Conservation (phyloP, 2,113 vertebrate genomes). For the Neomonachus schauinslandi region DNA sequence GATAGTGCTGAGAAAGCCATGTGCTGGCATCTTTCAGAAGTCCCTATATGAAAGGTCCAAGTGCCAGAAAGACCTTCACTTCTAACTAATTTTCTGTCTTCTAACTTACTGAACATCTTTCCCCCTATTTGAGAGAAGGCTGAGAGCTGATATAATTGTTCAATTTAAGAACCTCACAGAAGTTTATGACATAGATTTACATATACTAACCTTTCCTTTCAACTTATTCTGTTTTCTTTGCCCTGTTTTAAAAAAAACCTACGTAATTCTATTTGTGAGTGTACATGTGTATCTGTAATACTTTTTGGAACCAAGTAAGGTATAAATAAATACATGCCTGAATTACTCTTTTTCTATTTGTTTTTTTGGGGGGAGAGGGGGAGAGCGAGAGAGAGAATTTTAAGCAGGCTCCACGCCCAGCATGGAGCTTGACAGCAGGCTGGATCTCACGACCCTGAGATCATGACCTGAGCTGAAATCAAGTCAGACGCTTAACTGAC, state of each 20-base stretch:
- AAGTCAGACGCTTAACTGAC: background rate
- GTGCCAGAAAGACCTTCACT: background rate
- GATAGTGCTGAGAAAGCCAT: background rate
- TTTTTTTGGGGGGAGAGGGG: background rate
- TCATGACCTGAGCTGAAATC: background rate
- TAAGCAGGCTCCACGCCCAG: background rate
- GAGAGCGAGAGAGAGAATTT: background rate
- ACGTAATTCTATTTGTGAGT: background rate
- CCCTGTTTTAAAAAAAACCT: background rate
- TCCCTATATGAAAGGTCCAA: background rate
- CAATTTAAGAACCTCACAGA: background rate
- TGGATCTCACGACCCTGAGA: background rate
- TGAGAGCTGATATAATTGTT: background rate
- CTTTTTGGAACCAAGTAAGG: conserved; percentile 18
- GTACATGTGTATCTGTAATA: background rate
- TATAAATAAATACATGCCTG: conserved; percentile 20
- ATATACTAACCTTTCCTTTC: conserved; percentile 12
- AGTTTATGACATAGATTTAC: background rate
- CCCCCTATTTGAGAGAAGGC: background rate
- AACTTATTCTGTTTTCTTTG: conserved; percentile 24
- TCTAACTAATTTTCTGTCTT: background rate
- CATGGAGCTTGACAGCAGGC: background rate
- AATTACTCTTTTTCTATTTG: conserved; percentile 39
- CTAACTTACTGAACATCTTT: background rate
- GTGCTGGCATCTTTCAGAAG: background rate